Conservation (phyloP, 2,113 vertebrate species). For the Picathartes gymnocephalus region DNA sequence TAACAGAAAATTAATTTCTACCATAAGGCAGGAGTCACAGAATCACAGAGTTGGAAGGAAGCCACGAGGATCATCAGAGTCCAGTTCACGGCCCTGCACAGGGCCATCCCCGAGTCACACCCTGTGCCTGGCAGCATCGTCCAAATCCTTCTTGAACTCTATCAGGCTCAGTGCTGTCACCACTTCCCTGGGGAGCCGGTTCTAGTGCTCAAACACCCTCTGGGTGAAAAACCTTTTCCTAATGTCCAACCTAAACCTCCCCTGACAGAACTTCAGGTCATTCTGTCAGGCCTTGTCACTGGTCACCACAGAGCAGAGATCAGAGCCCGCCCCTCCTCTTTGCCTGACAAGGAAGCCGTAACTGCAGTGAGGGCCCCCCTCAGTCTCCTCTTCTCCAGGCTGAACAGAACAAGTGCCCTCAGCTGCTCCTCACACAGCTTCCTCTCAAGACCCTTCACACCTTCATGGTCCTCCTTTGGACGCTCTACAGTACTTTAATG, state of each 20-base stretch:
- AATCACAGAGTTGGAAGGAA: not conserved
- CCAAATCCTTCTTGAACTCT: not conserved
- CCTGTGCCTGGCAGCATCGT: not conserved
- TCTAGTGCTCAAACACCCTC: not conserved
- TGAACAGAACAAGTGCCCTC: not conserved
- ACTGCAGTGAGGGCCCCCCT: not conserved
- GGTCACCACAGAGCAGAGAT: not conserved
- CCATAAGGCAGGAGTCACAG: not conserved
- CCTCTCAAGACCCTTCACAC: not conserved
- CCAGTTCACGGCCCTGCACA: no score
- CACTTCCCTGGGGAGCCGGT: not conserved
- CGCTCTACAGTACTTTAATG: not conserved
- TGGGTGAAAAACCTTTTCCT: not conserved
- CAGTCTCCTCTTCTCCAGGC: not conserved
- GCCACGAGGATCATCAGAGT: not conserved
- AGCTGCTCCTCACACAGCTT: accelerated
- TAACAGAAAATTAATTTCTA: not conserved
- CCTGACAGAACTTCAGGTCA: not conserved
- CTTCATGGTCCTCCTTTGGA: not conserved
- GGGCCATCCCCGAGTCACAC: not conserved
- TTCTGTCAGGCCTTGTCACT: accelerated
- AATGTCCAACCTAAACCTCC: not conserved
- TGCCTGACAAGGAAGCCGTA: accelerated
- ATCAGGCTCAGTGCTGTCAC: not conserved
- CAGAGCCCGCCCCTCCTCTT: not conserved